These are phyloP conservation scores for Acrobeloides nanus DNA, from an alignment of 2,888 invertebrate species.

Conservation along the genomic window DNA sequence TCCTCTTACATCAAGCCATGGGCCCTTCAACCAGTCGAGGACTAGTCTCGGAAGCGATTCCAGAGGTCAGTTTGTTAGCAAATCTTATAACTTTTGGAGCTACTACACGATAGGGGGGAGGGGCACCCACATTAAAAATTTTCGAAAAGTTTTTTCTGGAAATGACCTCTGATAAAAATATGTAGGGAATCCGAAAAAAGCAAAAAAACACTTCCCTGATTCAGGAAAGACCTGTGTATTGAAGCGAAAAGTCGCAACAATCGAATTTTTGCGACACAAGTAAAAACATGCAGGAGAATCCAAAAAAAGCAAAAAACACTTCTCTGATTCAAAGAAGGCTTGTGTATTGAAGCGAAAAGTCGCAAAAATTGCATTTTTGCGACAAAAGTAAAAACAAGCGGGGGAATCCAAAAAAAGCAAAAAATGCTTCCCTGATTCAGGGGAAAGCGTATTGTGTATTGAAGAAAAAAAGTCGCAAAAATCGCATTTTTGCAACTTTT, in stretches of 20 bases:
- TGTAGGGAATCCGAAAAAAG: background rate
- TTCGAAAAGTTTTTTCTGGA: slow-evolving; percentile 6
- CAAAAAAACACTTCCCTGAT: slow-evolving; percentile 9
- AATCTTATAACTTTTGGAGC: slow-evolving; percentile 6
- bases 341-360: too few relatives aligned
- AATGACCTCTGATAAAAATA: background rate
- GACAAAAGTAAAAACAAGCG: background rate
- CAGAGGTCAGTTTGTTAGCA: slow-evolving; percentile 8
- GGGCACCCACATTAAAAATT: slow-evolving; percentile 8
- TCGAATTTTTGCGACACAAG: background rate
- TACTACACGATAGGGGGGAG: slow-evolving; percentile 4
- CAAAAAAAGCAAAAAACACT: too few relatives aligned
- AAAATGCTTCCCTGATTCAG: too few relatives aligned
- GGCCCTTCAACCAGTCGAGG: slow-evolving; percentile 12
- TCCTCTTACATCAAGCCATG: slow-evolving; percentile 24
- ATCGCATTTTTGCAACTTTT: too few relatives aligned
- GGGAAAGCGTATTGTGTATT: too few relatives aligned
- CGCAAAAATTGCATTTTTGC: too few relatives aligned
- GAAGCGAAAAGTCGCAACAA: background rate
- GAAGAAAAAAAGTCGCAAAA: too few relatives aligned
- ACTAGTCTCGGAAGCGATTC: slow-evolving; percentile 13
- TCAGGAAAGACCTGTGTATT: background rate
- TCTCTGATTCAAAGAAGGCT: too few relatives aligned
- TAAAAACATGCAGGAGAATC: background rate
- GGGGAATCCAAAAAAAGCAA: background rate